phyloP scores from a whole-genome alignment of 2,113 vertebrate genomes.

The Neolamprologus brichardi region DNA sequence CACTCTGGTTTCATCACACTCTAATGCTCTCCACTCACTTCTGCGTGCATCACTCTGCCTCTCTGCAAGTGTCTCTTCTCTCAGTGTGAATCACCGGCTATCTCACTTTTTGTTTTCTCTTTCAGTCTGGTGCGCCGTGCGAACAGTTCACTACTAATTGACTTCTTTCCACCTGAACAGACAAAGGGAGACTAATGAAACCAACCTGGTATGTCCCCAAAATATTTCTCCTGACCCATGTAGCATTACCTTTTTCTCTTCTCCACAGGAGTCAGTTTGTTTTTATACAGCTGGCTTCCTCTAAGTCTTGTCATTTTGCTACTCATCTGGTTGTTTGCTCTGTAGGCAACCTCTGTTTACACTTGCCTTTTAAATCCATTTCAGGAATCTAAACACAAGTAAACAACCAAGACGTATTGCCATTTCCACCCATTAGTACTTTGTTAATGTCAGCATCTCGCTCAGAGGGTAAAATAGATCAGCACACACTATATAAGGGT shows the following conservation, averaged over 20 bases:
- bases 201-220: not conserved
- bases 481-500: not conserved
- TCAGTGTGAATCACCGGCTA: conserved; percentile 24
- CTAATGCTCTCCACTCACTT: conserved; percentile 6
- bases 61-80: not conserved
- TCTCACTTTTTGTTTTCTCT: not conserved
- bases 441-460: not conserved
- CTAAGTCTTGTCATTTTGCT: not conserved
- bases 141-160: conserved; percentile 24
- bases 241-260: not conserved
- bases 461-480: not conserved
- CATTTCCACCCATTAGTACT: not conserved
- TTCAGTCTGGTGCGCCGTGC: not conserved
- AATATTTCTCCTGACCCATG: not conserved
- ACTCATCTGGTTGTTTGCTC: not conserved
- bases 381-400: not conserved
- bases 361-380: not conserved
- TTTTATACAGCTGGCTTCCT: not conserved
- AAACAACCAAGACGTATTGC: not conserved
- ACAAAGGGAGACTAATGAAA: conserved; percentile 17
- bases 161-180: conserved; percentile 25
- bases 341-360: not conserved
- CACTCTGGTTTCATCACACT: conserved; percentile 31
- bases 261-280: conserved; percentile 4
- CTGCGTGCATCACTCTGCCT: conserved; percentile 2